Conservation (phyloP, 1,140 invertebrate genomes). For the Diorhabda elongata region DNA sequence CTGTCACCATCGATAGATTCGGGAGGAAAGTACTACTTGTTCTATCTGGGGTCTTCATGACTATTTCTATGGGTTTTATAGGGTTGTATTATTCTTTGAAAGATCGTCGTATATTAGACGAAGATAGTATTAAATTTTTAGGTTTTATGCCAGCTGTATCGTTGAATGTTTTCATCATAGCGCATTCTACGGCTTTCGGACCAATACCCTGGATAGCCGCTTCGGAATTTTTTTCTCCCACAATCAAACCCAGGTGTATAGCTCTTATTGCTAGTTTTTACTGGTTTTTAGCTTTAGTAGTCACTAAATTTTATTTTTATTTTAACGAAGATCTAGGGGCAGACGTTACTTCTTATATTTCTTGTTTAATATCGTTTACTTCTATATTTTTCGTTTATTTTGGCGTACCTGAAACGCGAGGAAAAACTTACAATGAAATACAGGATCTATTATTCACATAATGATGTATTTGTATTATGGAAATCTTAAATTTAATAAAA, state of each 20-base stretch:
- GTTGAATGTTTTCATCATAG: conserved; percentile 70
- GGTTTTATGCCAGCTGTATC: conserved; percentile 67
- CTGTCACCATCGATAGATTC: conserved; percentile 60
- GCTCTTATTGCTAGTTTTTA: conserved; percentile 74
- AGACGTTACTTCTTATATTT: conserved; percentile 60
- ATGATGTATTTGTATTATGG: no score
- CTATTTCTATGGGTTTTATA: conserved; percentile 57
- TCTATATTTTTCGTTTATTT: conserved; percentile 61
- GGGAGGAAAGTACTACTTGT: conserved; percentile 68
- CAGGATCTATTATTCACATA: conserved; percentile 37
- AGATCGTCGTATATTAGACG: conserved; percentile 39
- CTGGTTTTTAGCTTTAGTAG: conserved; percentile 75
- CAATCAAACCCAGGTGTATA: conserved; percentile 70
- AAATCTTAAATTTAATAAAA: no score
- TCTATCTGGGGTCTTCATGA: conserved; percentile 62
- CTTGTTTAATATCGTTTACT: conserved; percentile 58
- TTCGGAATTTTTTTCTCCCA: conserved; percentile 69
- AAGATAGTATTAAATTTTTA: conserved; percentile 25
- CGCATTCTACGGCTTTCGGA: conserved; percentile 75
- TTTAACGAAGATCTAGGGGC: conserved; percentile 50
- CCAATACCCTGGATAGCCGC: conserved; percentile 77
- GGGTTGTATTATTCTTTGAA: conserved; percentile 62
- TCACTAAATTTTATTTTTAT: conserved; percentile 67
- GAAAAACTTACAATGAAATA: conserved; percentile 70
- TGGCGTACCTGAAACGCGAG: conserved; percentile 72